Evolutionary conservation across 2,888 invertebrate species (phyloP), one percentile per base, ranked within the genome.

Genomic region (Dryomyza anilis): DNA sequence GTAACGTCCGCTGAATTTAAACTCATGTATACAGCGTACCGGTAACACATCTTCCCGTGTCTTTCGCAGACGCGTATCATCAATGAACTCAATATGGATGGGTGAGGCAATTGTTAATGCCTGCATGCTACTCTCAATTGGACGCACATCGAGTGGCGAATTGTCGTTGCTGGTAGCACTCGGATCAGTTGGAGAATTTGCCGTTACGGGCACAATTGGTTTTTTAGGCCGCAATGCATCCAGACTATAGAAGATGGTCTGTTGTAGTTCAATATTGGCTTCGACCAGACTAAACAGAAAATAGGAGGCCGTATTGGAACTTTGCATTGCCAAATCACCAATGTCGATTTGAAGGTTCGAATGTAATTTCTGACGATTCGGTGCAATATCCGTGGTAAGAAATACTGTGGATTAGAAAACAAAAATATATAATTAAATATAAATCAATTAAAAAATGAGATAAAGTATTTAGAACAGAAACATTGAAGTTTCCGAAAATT

Each of bases 321-420:
- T 75, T 57, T 82, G 82, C 61, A 75, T 76, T 14, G 81, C 71
- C 23, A 84, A 67, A 58, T 83, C 82, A 1, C 84, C 83, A 67
- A 83, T 78, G 66, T 83, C 82, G 57, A 84, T 80, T 69, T 83
- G 81, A 52, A 84, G 81, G 48, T 79, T 74, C 67, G 86, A 72
- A 58, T 86, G 83, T 76, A 87, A 73, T 78, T 86, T 84, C 78
- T 87, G 77, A 74, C 83, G 72, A 79, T 85, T 79, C 74, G 86
- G 70, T 63, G 82, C 80, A 76, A 86, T 69, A 80, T 84, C 83
- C 50, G 83, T 82, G 67, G 85, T 83, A 58, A 88, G 82, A 75
- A 87, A 87, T 67, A 86, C 88, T 87, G 70, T n/a, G n/a, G n/a
- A n/a, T n/a, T n/a, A n/a, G 83, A 82, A 8, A 25, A 55, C 23